Evolutionary conservation across 2,888 invertebrate genomes (phyloP).

Genomic region (Aspidiotus rigidus): DNA sequence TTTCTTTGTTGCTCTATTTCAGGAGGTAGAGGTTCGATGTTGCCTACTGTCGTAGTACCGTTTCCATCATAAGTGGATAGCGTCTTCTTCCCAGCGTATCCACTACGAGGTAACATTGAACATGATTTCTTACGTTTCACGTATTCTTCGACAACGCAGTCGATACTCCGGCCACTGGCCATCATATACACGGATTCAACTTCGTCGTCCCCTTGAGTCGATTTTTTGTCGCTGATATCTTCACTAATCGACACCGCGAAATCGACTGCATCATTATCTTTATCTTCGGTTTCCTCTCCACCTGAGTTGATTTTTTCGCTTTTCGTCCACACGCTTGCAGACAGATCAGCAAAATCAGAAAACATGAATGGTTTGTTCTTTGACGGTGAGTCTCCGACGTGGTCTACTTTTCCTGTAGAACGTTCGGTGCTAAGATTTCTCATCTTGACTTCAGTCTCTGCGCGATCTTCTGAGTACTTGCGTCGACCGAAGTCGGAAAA

Average conservation of each 20-base stretch:
- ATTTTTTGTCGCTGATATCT: constrained; percentile 16
- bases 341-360: constrained; percentile 33
- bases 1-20: constrained; percentile 76
- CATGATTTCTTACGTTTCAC: constrained; percentile 47
- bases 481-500: constrained; percentile 43
- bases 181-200: constrained; percentile 36
- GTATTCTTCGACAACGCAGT: constrained; percentile 47
- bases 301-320: background rate
- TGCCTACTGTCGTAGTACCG: constrained; percentile 44
- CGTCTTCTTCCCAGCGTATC: constrained; percentile 40
- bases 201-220: constrained; percentile 28
- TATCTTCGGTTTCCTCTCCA: no score
- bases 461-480: background rate
- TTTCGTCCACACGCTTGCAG: no score
- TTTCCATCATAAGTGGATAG: constrained; percentile 40
- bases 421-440: background rate
- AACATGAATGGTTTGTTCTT: constrained; percentile 30
- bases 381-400: background rate
- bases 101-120: constrained; percentile 42
- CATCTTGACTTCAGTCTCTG: constrained; percentile 4
- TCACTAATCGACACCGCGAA: background rate
- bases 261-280: constrained; percentile 26
- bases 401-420: no score
- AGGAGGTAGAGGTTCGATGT: constrained; percentile 60
- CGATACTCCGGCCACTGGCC: constrained; percentile 37